Evolutionary conservation across 2,888 invertebrate species (phyloP), one percentile per base, ranked within the genome.

Genomic region (Prosapia bicincta): DNA sequence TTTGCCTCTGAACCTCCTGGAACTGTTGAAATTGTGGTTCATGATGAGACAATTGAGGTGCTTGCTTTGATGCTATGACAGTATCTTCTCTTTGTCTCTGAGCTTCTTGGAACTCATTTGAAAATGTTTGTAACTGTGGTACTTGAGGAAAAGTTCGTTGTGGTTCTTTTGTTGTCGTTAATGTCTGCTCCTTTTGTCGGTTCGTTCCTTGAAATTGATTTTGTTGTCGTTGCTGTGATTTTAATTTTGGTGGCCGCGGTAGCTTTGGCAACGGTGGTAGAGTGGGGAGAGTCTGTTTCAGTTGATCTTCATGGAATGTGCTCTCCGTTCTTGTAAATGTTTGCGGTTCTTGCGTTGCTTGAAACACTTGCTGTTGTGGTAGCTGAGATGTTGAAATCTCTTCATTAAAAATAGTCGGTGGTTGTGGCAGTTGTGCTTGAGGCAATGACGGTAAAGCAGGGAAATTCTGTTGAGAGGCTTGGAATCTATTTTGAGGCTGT

Each of bases 11-110:
- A 6, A n/a, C 28, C 20, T n/a, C n/a, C n/a, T n/a, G 70, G 13
- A 23, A 26, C 10, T 69, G 25, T 69, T 69, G 69, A 26, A 69
- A 5, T 69, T 69, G 69, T 30, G 26, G 69, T 26, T 68, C 24
- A n/a, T 69, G 26, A 10, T 13, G 26, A 28, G 7, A 23, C 7
- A 23, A 28, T 15, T 69, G 69, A 23, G 7, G 66, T 10, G 66
- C 24, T n/a, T 66, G 66, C 10, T 66, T 26, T 26, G 67, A 24
- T 10, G 67, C 25, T 67, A 26, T 2, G 23, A 25, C 10, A 38
- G 15, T 38, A 13, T 38, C 43, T 38, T 23, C 66, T 66, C 24
- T n/a, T n/a, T n/a, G n/a, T n/a, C n/a, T n/a, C 15, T 32, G 28
- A 3, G 26, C 3, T 69, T 10, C 26, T 30, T 24, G 1, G 23